Conservation (phyloP, 2,797 vertebrate genomes). For the Sebastes matsubarae region DNA sequence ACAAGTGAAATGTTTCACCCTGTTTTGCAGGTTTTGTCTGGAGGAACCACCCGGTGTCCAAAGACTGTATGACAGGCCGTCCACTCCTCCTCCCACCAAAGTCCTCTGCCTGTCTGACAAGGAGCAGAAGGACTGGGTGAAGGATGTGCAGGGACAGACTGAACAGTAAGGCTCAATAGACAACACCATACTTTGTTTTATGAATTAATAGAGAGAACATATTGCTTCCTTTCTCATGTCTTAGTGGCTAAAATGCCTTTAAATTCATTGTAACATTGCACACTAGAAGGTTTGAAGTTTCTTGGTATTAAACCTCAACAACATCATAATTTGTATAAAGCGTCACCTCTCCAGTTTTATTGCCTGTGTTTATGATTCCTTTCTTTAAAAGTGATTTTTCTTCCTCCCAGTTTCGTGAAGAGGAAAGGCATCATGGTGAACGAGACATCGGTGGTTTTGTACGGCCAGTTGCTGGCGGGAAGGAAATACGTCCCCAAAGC, state of each 20-base stretch:
- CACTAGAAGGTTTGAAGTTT: background rate
- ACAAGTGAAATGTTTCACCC: background rate
- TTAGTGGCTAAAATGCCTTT: background rate
- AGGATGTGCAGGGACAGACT: conserved; percentile 92
- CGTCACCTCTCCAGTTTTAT: background rate
- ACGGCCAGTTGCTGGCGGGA: conserved; percentile 92
- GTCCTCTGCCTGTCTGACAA: conserved; percentile 88
- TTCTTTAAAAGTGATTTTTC: conserved; percentile 4
- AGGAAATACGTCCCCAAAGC: conserved; percentile 90
- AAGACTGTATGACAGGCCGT: conserved; percentile 83
- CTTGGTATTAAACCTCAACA: background rate
- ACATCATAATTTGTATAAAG: background rate
- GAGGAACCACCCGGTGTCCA: conserved; percentile 90
- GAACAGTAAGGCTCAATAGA: conserved; percentile 87
- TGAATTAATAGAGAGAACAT: background rate
- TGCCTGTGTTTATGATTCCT: fast-evolving
- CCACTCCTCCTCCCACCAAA: conserved; percentile 87
- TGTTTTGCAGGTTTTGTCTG: conserved; percentile 85
- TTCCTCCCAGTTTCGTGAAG: conserved; percentile 84
- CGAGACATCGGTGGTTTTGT: conserved; percentile 87
- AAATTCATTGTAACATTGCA: background rate
- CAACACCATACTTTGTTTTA: background rate
- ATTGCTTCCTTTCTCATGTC: background rate
- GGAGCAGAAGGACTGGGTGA: conserved; percentile 91
- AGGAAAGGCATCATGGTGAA: conserved; percentile 95